A percentile compares a stretch with the other conserved stretches of the same genome.
These are phyloP conservation scores for Ochotona curzoniae DNA, from an alignment of 2,113 vertebrate genomes.

Conservation along the genomic window DNA sequence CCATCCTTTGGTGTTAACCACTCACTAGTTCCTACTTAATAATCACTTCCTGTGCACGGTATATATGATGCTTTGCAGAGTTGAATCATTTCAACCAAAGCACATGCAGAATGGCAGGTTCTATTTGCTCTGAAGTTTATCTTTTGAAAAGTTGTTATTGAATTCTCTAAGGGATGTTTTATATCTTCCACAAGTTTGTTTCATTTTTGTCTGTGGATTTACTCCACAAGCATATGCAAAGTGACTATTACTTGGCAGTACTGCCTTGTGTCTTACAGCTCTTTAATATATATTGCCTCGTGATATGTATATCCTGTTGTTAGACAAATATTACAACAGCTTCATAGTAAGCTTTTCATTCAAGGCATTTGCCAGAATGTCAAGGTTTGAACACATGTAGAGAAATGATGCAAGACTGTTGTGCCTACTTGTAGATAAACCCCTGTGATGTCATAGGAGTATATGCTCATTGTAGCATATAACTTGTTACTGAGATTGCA, in stretches of 20 bases:
- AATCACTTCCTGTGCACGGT: not conserved
- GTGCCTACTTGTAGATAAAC: not conserved
- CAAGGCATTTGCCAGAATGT: rapidly evolving
- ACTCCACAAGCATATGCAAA: not conserved
- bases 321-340: not conserved
- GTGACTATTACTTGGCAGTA: not conserved
- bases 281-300: not conserved
- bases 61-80: not conserved
- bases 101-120: not conserved
- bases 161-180: not conserved
- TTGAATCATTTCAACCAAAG: not conserved
- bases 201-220: not conserved
- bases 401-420: not conserved
- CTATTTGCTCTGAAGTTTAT: not conserved
- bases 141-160: not conserved
- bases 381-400: not conserved
- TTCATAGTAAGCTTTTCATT: not conserved
- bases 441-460: not conserved
- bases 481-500: not conserved
- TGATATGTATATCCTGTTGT: not conserved
- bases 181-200: not conserved
- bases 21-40: not conserved
- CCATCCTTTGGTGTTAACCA: not conserved
- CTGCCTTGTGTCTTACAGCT: not conserved
- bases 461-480: not conserved